phyloP scores from a whole-genome alignment of 2,113 vertebrate genomes.

The Notarius lentiginosus region DNA sequence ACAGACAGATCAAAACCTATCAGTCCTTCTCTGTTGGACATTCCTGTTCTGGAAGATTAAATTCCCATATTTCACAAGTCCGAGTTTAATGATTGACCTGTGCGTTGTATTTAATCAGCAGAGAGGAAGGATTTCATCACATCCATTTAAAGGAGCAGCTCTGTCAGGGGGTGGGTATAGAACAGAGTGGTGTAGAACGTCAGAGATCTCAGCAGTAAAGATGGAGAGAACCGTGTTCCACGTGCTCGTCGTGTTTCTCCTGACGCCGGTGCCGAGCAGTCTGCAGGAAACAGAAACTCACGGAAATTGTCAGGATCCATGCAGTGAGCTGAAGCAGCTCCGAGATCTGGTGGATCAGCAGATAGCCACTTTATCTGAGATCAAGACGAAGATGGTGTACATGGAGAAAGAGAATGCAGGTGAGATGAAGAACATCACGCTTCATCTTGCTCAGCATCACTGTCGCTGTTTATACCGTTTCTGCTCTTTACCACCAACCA shows the following conservation, averaged over 20 bases:
- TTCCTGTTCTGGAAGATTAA: background rate
- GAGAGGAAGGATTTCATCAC: background rate
- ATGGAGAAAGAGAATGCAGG: constrained; percentile 25
- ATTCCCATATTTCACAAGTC: background rate
- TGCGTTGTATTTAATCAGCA: background rate
- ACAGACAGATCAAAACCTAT: too few relatives aligned
- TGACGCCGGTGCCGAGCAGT: background rate
- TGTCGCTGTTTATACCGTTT: background rate
- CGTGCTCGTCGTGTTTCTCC: background rate
- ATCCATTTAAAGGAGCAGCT: background rate
- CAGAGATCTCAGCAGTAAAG: background rate
- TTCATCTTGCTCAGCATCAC: background rate
- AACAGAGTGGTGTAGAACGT: background rate
- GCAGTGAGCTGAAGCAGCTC: constrained; percentile 11
- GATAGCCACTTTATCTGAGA: background rate
- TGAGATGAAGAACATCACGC: background rate
- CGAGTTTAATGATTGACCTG: constrained; percentile 1
- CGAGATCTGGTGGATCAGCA: constrained; percentile 6
- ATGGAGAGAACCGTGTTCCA: background rate
- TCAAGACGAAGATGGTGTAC: constrained; percentile 24
- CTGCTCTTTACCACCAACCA: background rate
- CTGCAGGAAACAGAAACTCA: background rate
- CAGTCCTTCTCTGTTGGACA: background rate
- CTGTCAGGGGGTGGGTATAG: background rate
- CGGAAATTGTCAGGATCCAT: background rate